A percentile compares a stretch with the other conserved stretches of the same genome.
phyloP scores from a whole-genome alignment of 2,113 vertebrate genomes.

The Trichechus manatus region DNA sequence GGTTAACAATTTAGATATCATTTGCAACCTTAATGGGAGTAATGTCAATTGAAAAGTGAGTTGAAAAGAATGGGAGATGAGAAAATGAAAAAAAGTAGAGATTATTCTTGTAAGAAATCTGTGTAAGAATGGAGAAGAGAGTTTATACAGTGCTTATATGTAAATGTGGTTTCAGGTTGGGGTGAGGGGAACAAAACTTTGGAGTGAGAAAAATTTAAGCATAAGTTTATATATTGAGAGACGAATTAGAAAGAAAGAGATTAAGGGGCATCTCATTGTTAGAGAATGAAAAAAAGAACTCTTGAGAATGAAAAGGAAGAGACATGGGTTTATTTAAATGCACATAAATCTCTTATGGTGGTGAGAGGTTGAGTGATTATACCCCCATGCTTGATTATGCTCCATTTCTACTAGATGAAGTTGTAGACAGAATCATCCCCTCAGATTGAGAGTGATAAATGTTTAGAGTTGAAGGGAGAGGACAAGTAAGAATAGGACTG shows the following conservation, averaged over 20 bases:
- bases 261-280: background rate
- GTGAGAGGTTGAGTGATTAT: background rate
- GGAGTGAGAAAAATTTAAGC: background rate
- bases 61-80: background rate
- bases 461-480: background rate
- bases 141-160: background rate
- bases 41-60: background rate
- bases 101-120: background rate
- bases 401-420: background rate
- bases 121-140: background rate
- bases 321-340: background rate
- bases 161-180: background rate
- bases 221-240: background rate
- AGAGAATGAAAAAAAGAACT: background rate
- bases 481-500: background rate
- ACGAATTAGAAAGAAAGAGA: background rate
- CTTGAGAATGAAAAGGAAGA: background rate
- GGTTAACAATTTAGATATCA: background rate
- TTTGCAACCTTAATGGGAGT: background rate
- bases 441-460: background rate
- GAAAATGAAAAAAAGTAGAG: slow-evolving; percentile 8
- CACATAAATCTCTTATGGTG: background rate
- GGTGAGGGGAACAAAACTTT: background rate
- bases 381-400: background rate
- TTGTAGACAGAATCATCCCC: background rate